Evolutionary conservation across 2,797 vertebrate species (phyloP).

Genomic region (Salmo trutta): DNA sequence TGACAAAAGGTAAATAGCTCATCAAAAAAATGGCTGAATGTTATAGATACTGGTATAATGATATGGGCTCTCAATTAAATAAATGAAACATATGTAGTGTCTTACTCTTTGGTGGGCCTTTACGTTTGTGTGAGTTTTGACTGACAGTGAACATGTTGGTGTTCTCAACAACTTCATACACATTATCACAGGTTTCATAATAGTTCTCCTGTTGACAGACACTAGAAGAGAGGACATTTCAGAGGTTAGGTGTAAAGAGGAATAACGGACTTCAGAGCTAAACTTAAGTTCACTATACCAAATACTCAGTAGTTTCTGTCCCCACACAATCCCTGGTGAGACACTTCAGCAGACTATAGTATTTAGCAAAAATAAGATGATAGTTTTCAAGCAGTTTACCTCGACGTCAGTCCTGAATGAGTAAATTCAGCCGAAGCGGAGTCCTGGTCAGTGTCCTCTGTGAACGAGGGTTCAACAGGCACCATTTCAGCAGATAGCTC

Average conservation of each 20-base stretch:
- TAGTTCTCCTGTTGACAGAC: slow-evolving; percentile 36
- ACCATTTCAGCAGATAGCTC: slow-evolving; percentile 19
- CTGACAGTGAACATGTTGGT: slow-evolving; percentile 47
- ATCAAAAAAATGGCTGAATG: neutral
- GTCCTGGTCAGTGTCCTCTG: slow-evolving; percentile 37
- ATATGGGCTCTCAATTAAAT: neutral
- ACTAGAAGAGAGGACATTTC: slow-evolving; percentile 37
- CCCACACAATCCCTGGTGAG: neutral
- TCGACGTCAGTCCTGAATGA: slow-evolving; percentile 18
- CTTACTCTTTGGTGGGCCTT: slow-evolving; percentile 72
- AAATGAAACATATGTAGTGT: neutral
- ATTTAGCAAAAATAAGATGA: neutral
- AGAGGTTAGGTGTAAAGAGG: neutral
- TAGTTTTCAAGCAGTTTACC: slow-evolving; percentile 39
- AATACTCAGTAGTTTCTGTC: neutral
- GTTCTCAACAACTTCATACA: slow-evolving; percentile 77
- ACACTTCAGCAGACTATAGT: neutral
- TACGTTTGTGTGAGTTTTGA: slow-evolving; percentile 62
- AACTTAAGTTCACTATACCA: neutral
- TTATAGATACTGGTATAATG: neutral
- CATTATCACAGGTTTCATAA: slow-evolving; percentile 58
- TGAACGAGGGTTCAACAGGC: slow-evolving; percentile 38
- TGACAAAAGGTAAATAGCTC: neutral
- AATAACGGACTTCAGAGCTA: neutral
- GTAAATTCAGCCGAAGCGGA: slow-evolving; percentile 27